Conservation (phyloP, 37 sponge, comb jelly and placozoan genomes). For the Spongia lamella region DNA sequence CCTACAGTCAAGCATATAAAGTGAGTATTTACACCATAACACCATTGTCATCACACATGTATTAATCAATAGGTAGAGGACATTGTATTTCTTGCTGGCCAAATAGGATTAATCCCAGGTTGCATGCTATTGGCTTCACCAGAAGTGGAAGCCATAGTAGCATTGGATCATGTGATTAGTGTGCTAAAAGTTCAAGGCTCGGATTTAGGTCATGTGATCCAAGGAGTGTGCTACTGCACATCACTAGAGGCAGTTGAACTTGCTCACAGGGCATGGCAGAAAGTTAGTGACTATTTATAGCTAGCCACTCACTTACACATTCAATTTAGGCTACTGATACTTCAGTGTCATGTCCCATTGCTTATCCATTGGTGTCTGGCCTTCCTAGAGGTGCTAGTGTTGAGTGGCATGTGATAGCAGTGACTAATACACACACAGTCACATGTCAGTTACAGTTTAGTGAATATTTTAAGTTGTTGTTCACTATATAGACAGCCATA, state of each 20-base stretch:
- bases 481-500: background rate
- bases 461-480: background rate
- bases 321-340: no score
- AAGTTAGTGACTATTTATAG: slow-evolving; percentile 32
- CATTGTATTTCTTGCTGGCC: slow-evolving; percentile 73
- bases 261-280: slow-evolving; percentile 24
- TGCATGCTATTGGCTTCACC: slow-evolving; percentile 19
- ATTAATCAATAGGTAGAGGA: slow-evolving; percentile 17
- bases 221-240: slow-evolving; percentile 59
- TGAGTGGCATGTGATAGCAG: slow-evolving; percentile 75
- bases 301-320: no score
- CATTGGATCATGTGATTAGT: slow-evolving; percentile 36
- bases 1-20: slow-evolving; percentile 79
- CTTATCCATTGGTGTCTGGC: slow-evolving; percentile 22
- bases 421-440: slow-evolving; percentile 3
- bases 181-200: slow-evolving; percentile 43
- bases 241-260: slow-evolving; percentile 32
- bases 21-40: slow-evolving; percentile 37
- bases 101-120: slow-evolving; percentile 61
- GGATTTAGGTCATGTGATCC: slow-evolving; percentile 27
- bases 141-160: slow-evolving; percentile 6
- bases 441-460: slow-evolving; percentile 1
- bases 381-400: slow-evolving; percentile 63
- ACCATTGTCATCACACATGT: background rate
- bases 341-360: slow-evolving; percentile 35